Evolutionary conservation across 2,113 vertebrate genomes (phyloP).

Genomic region (Rhombomys opimus): DNA sequence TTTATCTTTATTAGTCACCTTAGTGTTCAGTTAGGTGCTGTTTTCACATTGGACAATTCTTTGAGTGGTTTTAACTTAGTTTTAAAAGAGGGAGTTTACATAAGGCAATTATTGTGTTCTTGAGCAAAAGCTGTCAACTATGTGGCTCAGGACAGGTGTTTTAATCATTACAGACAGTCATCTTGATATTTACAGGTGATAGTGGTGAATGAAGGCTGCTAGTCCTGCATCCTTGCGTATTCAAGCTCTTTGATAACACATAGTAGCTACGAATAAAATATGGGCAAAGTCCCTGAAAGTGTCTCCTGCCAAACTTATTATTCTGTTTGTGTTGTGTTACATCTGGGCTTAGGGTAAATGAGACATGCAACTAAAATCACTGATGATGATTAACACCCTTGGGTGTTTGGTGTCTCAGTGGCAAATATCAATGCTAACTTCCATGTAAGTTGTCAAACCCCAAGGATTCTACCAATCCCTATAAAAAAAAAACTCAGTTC

Average conservation of each 20-base stretch:
- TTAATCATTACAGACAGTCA: background rate
- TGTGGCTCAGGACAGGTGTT: background rate
- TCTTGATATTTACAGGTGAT: background rate
- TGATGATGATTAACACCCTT: background rate
- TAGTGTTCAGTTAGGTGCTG: background rate
- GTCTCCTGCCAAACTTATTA: background rate
- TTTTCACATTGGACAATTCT: background rate
- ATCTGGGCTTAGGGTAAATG: background rate
- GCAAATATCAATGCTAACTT: background rate
- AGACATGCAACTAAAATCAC: background rate
- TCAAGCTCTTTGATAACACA: too few relatives aligned
- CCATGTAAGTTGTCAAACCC: background rate
- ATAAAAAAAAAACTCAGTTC: background rate
- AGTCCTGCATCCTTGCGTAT: too few relatives aligned
- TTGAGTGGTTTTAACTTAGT: background rate
- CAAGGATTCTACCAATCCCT: background rate
- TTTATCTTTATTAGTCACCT: background rate
- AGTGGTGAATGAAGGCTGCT: background rate
- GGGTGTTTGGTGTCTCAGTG: background rate
- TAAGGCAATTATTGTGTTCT: background rate
- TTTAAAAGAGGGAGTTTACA: background rate
- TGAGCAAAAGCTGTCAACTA: background rate
- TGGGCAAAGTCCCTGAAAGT: too few relatives aligned
- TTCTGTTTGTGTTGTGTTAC: background rate
- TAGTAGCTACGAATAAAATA: background rate